Base-by-base conservation (phyloP, 2,888 invertebrate species). In the Eristalis intricaria region DNA sequence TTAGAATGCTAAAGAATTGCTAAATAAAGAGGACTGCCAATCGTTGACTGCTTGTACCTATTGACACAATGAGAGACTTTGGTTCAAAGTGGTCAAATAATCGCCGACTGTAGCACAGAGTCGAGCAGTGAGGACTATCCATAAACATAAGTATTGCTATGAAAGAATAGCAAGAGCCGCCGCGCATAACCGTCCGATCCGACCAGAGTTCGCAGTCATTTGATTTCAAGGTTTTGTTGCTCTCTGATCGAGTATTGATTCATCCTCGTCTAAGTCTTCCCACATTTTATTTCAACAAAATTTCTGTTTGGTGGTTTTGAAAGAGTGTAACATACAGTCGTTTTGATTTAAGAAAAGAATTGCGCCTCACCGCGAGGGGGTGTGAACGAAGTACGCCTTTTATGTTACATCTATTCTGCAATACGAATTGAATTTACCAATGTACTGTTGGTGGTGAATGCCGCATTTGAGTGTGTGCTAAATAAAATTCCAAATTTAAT, bases 401-500 rank as follows among this genome's bases (percentile, higher is more conserved):
- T 75, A 80, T 84, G 75, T 75, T 84, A 86, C 64, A 87, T 87
- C 76, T 58, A 76, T 87, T 87, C 84, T 80, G 84, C 75, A 80
- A 84, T 73, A 79, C 43, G 69, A 84, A 83, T 68, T 79, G 64
- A 84, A 75, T 87, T 68, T 69, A 86, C 75, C 60, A 70, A 63
- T 71, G 61, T 50, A 82, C 66, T 64, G 43, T 79, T 75, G 43
- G 78, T 84, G 84, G 84, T 87, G 76, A 71, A 87, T 76, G 79
- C 71, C 61, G 76, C 50, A 73, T 77, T 78, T 71, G 83, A 83
- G 79, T 87, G 87, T 87, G 79, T 87, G 86, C 78, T 87, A 84
- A 87, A 84, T 74, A 75, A 80, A 87, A 84, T 87, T 87, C 87
- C 87, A 87, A 87, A 87, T 87, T 87, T 87, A 87, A 87, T 87